phyloP scores from a whole-genome alignment of 2,888 invertebrate genomes.

The Apeira syringaria region DNA sequence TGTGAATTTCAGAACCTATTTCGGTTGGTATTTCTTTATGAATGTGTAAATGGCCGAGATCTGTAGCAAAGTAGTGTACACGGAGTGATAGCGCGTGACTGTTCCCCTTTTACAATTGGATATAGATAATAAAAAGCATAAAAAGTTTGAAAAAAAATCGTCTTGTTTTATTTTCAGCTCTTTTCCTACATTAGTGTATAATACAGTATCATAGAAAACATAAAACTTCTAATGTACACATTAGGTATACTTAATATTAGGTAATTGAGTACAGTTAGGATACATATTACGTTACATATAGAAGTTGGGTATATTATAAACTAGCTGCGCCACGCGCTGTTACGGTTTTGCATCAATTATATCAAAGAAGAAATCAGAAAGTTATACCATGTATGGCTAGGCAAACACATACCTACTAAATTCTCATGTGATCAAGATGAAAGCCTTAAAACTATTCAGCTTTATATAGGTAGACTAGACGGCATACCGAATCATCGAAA shows the following conservation, averaged over 20 bases:
- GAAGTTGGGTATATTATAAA: too few species aligned
- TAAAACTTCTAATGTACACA: slow-evolving; percentile 43
- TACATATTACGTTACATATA: too few species aligned
- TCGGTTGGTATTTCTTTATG: slow-evolving; percentile 79
- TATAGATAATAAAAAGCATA: slow-evolving; percentile 79
- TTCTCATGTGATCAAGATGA: too few species aligned
- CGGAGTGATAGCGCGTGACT: slow-evolving; percentile 78
- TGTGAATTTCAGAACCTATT: slow-evolving; percentile 80
- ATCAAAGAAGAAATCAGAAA: too few species aligned
- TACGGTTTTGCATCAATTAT: too few species aligned
- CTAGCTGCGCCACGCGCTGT: too few species aligned
- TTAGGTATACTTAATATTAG: slow-evolving; percentile 37
- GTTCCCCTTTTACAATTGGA: slow-evolving; percentile 82
- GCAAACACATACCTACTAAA: too few species aligned
- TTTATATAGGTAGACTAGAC: too few species aligned
- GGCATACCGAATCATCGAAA: too few species aligned
- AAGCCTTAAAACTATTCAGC: too few species aligned
- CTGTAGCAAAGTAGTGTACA: slow-evolving; percentile 74
- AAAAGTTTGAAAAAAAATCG: slow-evolving; percentile 72
- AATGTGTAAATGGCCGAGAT: slow-evolving; percentile 80
- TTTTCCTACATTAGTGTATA: slow-evolving; percentile 43
- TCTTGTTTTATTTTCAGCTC: slow-evolving; percentile 53
- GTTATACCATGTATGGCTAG: too few species aligned
- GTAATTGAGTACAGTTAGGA: too few species aligned
- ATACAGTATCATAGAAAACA: slow-evolving; percentile 64